Conservation (phyloP, 2,888 invertebrate species). For the Ochropleura leucogaster region DNA sequence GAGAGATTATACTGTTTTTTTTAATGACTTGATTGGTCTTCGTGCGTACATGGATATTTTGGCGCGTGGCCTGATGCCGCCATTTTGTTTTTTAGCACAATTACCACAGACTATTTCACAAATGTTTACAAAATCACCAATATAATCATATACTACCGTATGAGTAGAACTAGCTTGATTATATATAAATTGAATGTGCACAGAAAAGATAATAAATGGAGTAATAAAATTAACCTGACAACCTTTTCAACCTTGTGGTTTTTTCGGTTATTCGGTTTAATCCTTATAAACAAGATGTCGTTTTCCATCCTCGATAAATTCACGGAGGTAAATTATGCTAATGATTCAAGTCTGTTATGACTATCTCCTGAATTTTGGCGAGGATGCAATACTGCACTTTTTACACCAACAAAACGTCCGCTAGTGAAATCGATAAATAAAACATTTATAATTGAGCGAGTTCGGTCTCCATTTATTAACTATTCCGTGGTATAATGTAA, state of each 20-base stretch:
- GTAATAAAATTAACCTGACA: background rate
- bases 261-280: no score
- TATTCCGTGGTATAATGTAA: constrained; percentile 10
- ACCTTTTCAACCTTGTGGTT: no score
- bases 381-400: no score
- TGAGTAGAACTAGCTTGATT: constrained; percentile 7
- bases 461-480: constrained; percentile 18
- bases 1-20: no score
- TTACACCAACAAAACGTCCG: background rate
- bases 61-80: background rate
- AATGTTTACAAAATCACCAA: background rate
- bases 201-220: constrained; percentile 27
- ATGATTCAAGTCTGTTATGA: no score
- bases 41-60: background rate
- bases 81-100: background rate
- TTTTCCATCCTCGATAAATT: no score
- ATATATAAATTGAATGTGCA: background rate
- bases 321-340: no score
- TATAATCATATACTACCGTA: background rate
- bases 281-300: no score
- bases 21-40: no score
- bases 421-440: background rate
- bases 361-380: no score
- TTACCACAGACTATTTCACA: background rate
- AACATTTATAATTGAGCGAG: background rate